Base-by-base conservation (phyloP, 2,797 vertebrate genomes). In the Manis crassicaudata region DNA sequence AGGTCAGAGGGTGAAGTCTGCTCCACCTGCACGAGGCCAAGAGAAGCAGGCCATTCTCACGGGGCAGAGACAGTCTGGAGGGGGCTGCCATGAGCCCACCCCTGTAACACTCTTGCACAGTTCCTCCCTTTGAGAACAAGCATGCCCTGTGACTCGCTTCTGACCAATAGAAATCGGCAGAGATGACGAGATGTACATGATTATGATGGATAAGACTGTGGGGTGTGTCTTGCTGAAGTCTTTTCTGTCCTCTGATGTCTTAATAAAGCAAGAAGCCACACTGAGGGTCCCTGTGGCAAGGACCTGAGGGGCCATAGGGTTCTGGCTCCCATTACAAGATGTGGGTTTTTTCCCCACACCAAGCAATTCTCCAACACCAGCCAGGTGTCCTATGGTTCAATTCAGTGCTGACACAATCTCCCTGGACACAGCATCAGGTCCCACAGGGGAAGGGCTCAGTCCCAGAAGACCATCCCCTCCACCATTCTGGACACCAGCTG, bases 101-200 rank as follows among this genome's bases (percentile, higher is more conserved):
- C 10, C 58, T 4, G 25, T 1, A 2, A 46, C 3, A 13, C 40
- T 29, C 16, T 20, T 62, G 60, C 40, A 27, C 18, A 35, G 25
- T 18, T 11, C 17, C 25, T 82, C 27, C 37, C 29, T 35, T 60
- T 37, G 60, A 94, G 68, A 68, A 76, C 16, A 46, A 62, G 65
- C 18, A 4, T 2, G 20, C 7, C 40, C 63, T 20, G 40, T 32
- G 60, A 35, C 54, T 17, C 12, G 27, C 46, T 60, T 50, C 75
- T 65, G 25, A 43, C 40, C 18, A 5, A 76, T 7, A 37, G 37
- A 60, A 27, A 73, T 1, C 1, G 62, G 68, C 35, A 32, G 40
- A 50, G 10, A 54, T n/a, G 12, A 3, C 13, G 0, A 18, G 46
- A 10, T 16, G 2, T 4, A 7, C 7, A 2, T 10, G 9, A 16